A percentile compares a stretch with the other conserved stretches of the same genome.
Evolutionary conservation across 2,888 invertebrate genomes (phyloP).

Genomic region (Scotopteryx bipunctaria): DNA sequence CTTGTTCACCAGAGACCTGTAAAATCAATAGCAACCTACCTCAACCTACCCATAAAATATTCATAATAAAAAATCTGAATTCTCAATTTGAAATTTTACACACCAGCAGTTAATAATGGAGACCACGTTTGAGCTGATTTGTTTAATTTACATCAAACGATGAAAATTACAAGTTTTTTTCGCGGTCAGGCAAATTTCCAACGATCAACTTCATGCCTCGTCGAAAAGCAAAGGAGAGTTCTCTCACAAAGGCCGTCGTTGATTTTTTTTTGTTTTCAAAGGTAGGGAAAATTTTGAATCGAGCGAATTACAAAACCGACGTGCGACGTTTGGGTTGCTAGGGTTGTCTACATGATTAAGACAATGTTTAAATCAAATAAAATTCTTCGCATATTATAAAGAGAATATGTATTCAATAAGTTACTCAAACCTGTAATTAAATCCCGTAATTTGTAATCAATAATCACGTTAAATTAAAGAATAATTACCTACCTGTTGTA

Average conservation of each 20-base stretch:
- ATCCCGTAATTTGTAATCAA: too few relatives aligned
- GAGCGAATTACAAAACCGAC: conserved; percentile 71
- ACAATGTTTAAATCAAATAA: background rate
- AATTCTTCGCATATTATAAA: too few relatives aligned
- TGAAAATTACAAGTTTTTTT: conserved; percentile 65
- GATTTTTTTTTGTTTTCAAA: conserved; percentile 69
- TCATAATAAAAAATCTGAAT: conserved; percentile 35
- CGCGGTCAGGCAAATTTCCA: conserved; percentile 62
- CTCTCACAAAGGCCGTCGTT: conserved; percentile 67
- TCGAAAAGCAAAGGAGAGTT: conserved; percentile 74
- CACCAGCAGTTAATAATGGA: conserved; percentile 51
- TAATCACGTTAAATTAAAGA: too few relatives aligned
- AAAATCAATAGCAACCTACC: background rate
- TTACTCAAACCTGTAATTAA: too few relatives aligned
- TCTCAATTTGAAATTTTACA: conserved; percentile 44
- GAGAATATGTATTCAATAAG: too few relatives aligned
- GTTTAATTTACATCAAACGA: conserved; percentile 73
- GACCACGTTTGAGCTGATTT: conserved; percentile 42
- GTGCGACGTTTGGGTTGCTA: conserved; percentile 51
- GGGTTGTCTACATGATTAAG: conserved; percentile 49
- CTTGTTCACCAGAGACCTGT: background rate
- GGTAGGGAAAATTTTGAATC: conserved; percentile 71
- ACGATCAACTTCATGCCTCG: conserved; percentile 73
- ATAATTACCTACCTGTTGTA: too few relatives aligned
- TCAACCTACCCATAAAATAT: conserved; percentile 27